Evolutionary conservation across 1,140 invertebrate species (phyloP).

Genomic region (Cryptotermes secundus): DNA sequence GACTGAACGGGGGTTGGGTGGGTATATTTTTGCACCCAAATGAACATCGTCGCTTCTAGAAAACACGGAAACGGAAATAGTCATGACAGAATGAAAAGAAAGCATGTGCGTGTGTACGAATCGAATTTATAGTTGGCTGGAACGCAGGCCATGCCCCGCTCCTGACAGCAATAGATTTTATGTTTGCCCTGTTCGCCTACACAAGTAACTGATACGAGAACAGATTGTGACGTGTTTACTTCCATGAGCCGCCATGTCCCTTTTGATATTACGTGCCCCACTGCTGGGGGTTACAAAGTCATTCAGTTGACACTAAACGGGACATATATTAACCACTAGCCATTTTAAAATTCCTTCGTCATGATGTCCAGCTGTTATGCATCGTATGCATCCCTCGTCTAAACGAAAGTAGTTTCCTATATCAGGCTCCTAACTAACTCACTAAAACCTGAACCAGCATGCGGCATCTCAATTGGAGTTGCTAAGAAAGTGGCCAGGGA

Average conservation of each 20-base stretch:
- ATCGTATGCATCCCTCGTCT: no score
- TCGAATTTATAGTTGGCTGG: not conserved
- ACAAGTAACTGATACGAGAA: not conserved
- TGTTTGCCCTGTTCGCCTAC: not conserved
- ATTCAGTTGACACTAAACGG: no score
- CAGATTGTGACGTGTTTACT: not conserved
- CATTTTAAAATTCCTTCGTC: no score
- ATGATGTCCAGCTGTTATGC: no score
- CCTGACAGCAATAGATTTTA: not conserved
- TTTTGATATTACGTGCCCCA: no score
- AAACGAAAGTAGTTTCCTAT: no score
- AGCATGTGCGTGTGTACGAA: not conserved
- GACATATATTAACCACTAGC: no score
- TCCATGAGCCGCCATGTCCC: not conserved
- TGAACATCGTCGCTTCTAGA: not conserved
- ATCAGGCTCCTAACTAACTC: no score
- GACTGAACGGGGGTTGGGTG: not conserved
- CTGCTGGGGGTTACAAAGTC: no score
- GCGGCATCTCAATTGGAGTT: no score
- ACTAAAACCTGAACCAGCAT: no score
- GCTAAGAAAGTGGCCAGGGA: no score
- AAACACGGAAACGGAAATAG: not conserved
- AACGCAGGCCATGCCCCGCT: not conserved
- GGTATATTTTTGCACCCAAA: not conserved
- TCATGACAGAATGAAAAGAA: not conserved